Evolutionary conservation across 2,113 vertebrate genomes (phyloP).

Genomic region (Mugil cephalus): DNA sequence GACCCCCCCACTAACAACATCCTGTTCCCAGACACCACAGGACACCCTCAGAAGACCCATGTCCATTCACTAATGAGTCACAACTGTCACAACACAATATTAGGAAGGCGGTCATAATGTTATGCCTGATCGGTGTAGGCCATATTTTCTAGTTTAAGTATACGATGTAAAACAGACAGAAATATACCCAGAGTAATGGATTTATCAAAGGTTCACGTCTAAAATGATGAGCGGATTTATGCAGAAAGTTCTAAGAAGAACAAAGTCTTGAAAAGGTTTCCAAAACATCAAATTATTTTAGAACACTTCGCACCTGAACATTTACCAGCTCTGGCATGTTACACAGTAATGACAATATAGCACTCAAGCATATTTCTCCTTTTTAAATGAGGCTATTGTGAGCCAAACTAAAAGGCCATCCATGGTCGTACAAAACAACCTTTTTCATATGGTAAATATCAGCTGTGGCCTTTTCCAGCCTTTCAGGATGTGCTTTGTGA

Average conservation of each 20-base stretch:
- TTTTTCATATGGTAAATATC: slow-evolving; percentile 54
- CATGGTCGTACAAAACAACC: slow-evolving; percentile 26
- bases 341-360: neutral
- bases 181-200: neutral
- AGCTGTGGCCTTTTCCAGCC: slow-evolving; percentile 38
- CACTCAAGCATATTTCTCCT: slow-evolving; percentile 26
- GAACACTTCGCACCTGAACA: neutral
- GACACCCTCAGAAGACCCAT: too few relatives aligned
- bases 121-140: too few relatives aligned
- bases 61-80: too few relatives aligned
- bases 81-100: too few relatives aligned
- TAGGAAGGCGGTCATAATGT: too few relatives aligned
- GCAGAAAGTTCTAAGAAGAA: neutral
- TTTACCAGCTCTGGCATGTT: neutral
- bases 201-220: neutral
- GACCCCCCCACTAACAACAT: too few relatives aligned
- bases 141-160: too few relatives aligned
- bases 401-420: slow-evolving; percentile 28
- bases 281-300: neutral
- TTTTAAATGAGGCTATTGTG: slow-evolving; percentile 40
- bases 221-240: neutral
- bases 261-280: neutral
- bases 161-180: too few relatives aligned
- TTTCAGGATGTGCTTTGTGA: slow-evolving; percentile 34
- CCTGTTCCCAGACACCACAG: too few relatives aligned